A percentile compares a stretch with the other conserved stretches of the same genome.
These are phyloP conservation scores for Coleophora deauratella DNA, from an alignment of 2,888 invertebrate genomes.

Conservation along the genomic window DNA sequence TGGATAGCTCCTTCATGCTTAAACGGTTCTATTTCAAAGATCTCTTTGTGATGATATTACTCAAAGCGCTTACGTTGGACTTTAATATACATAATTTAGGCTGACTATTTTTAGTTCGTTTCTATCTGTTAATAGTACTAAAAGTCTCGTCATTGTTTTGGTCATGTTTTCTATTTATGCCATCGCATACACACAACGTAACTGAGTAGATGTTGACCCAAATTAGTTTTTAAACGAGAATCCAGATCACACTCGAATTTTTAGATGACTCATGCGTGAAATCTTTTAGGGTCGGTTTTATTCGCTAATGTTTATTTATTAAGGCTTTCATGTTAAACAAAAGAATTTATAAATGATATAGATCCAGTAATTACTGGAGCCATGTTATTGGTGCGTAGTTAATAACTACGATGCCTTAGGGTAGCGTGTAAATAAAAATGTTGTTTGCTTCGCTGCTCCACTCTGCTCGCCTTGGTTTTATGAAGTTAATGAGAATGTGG, in stretches of 20 bases:
- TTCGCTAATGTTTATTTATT: neutral
- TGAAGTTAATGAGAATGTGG: too few relatives aligned
- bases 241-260: conserved; percentile 29
- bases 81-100: conserved; percentile 13
- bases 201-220: conserved; percentile 38
- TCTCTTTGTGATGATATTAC: conserved; percentile 42
- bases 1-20: conserved; percentile 61
- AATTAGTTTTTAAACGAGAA: conserved; percentile 52
- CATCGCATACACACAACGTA: too few relatives aligned
- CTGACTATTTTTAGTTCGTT: conserved; percentile 12
- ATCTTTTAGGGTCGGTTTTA: conserved; percentile 2
- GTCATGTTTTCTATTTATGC: conserved; percentile 15
- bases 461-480: too few relatives aligned
- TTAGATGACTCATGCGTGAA: conserved; percentile 9
- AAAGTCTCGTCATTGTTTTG: neutral
- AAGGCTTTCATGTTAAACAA: too few relatives aligned
- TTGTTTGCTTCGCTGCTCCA: too few relatives aligned
- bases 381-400: too few relatives aligned
- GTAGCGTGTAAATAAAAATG: too few relatives aligned
- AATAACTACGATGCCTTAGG: too few relatives aligned
- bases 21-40: conserved; percentile 53
- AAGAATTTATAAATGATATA: too few relatives aligned
- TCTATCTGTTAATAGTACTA: conserved; percentile 6
- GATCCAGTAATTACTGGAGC: too few relatives aligned
- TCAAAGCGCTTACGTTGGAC: conserved; percentile 27